Evolutionary conservation across 2,888 invertebrate genomes (phyloP).

Genomic region (Epirrhoe tristata): DNA sequence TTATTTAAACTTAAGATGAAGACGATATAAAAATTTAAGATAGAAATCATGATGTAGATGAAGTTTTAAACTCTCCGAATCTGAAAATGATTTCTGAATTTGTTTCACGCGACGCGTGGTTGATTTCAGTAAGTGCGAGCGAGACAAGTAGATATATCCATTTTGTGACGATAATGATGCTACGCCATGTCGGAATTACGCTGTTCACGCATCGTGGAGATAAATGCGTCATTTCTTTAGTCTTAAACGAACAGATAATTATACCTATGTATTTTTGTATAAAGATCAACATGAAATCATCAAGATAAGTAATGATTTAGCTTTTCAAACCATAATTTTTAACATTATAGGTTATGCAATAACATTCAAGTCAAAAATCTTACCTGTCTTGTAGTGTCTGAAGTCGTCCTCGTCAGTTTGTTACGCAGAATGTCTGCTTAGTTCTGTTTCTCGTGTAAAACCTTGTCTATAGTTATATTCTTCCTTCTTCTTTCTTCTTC

Average conservation of each 20-base stretch:
- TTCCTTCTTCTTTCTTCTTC: conserved; percentile 46
- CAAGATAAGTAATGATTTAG: not conserved
- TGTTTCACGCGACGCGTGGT: conserved; percentile 46
- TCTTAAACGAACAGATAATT: not conserved
- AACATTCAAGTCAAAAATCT: conserved; percentile 12
- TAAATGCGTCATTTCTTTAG: conserved; percentile 25
- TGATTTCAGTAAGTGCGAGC: conserved; percentile 63
- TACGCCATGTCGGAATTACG: conserved; percentile 35
- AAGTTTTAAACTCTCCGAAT: conserved; percentile 1
- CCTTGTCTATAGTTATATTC: conserved; percentile 28
- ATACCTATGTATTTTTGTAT: not conserved
- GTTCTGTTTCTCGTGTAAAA: conserved; percentile 13
- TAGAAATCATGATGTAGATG: conserved; percentile 2
- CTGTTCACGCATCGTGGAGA: conserved; percentile 33
- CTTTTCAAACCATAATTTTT: not conserved
- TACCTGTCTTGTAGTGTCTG: conserved; percentile 37
- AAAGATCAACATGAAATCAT: not conserved
- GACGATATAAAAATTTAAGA: not conserved
- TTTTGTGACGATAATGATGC: conserved; percentile 55
- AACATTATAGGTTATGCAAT: not conserved
- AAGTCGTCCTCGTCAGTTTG: conserved; percentile 43
- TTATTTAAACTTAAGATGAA: not conserved
- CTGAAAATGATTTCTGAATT: conserved; percentile 39
- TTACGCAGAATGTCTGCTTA: conserved; percentile 41
- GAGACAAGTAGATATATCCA: conserved; percentile 62